Evolutionary conservation across 2,113 vertebrate genomes (phyloP).

Genomic region (Hydrolagus affinis): DNA sequence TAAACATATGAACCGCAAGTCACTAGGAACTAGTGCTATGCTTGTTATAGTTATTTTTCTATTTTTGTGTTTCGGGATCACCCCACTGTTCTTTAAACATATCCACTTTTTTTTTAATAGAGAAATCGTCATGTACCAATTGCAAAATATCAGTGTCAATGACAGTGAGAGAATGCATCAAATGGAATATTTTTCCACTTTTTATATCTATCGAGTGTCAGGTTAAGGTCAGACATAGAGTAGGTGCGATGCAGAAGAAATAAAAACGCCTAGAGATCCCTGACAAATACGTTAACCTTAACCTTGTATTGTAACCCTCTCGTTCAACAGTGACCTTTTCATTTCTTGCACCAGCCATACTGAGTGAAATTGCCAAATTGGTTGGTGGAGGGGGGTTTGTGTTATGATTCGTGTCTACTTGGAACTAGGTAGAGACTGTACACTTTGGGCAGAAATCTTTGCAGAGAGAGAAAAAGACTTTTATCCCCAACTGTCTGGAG

Average conservation of each 20-base stretch:
- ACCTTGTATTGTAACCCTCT: neutral
- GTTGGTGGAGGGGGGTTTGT: neutral
- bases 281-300: neutral
- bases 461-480: no score
- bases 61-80: no score
- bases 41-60: conserved; percentile 10
- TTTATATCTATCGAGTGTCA: neutral
- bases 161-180: neutral
- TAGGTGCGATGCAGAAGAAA: neutral
- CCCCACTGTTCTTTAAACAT: neutral
- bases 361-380: neutral
- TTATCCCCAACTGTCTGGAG: neutral
- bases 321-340: neutral
- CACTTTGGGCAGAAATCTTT: neutral
- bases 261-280: neutral
- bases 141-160: neutral
- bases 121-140: neutral
- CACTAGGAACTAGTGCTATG: neutral
- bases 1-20: neutral
- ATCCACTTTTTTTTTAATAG: neutral
- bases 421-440: neutral
- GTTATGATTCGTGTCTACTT: neutral
- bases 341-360: conserved; percentile 4
- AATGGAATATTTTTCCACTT: neutral
- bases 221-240: neutral